Conservation (phyloP, 2,797 vertebrate species). For the Fistularia commersonii region DNA sequence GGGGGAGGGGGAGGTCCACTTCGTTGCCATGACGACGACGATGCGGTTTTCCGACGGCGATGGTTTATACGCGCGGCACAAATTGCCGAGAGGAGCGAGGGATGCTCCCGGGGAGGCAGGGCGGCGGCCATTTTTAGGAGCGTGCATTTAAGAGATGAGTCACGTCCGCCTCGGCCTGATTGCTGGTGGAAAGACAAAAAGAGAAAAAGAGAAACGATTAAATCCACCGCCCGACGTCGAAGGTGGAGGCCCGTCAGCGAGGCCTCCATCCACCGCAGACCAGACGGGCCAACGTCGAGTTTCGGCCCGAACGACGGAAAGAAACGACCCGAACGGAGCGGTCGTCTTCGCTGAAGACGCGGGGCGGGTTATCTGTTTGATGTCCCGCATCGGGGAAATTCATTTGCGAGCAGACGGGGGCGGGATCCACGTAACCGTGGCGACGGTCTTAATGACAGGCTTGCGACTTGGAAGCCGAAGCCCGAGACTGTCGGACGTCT, state of each 20-base stretch:
- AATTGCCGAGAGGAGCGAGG: too few relatives aligned
- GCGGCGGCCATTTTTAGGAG: slow-evolving; percentile 60
- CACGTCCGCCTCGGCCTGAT: slow-evolving; percentile 57
- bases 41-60: too few relatives aligned
- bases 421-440: slow-evolving; percentile 65
- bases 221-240: slow-evolving; percentile 47
- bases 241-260: too few relatives aligned
- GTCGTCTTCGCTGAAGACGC: too few relatives aligned
- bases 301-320: too few relatives aligned
- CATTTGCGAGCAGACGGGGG: slow-evolving; percentile 60
- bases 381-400: slow-evolving; percentile 62
- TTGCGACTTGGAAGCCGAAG: slow-evolving; percentile 51
- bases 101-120: slow-evolving; percentile 24
- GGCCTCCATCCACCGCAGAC: too few relatives aligned
- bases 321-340: too few relatives aligned
- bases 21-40: too few relatives aligned
- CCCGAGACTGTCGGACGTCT: slow-evolving; percentile 55
- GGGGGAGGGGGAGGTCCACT: too few relatives aligned
- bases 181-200: slow-evolving; percentile 45
- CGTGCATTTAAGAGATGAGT: slow-evolving; percentile 64
- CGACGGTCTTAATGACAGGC: slow-evolving; percentile 64
- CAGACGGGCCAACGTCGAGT: too few relatives aligned
- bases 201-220: too few relatives aligned
- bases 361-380: slow-evolving; percentile 70
- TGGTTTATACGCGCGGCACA: too few relatives aligned